phyloP scores from a whole-genome alignment of 2,797 vertebrate genomes.

The Spea hammondii region DNA sequence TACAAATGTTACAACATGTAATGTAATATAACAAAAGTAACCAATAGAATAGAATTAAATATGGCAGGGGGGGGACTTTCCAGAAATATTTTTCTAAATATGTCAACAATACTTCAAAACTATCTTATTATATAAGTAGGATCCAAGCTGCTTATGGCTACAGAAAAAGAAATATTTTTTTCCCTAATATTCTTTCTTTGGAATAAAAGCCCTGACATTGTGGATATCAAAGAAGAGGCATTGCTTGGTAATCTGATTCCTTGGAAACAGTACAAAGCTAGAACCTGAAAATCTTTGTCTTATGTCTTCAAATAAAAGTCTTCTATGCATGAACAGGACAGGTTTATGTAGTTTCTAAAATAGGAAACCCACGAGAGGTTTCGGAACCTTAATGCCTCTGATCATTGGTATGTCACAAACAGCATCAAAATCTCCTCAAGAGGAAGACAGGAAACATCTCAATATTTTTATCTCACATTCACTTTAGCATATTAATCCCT shows the following conservation, averaged over 20 bases:
- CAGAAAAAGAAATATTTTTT: background rate
- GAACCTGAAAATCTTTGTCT: background rate
- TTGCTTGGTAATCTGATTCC: background rate
- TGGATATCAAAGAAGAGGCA: conserved; percentile 1
- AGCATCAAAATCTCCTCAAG: conserved; percentile 27
- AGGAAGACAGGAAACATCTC: conserved; percentile 8
- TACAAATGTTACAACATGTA: too few relatives aligned
- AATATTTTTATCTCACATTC: conserved; percentile 30
- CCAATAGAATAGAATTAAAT: too few relatives aligned
- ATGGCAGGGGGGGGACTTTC: too few relatives aligned
- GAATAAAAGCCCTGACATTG: background rate
- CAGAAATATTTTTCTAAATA: too few relatives aligned
- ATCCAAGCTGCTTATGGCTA: too few relatives aligned
- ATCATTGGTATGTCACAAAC: conserved; percentile 33
- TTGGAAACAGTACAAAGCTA: background rate
- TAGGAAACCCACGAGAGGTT: background rate
- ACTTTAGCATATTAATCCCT: conserved; percentile 39
- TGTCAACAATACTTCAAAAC: too few relatives aligned
- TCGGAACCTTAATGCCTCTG: conserved; percentile 15
- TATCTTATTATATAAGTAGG: too few relatives aligned
- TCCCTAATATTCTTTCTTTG: background rate
- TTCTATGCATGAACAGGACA: conserved; percentile 22
- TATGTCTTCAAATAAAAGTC: conserved; percentile 15
- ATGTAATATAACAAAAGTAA: too few relatives aligned
- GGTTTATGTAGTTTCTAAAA: conserved; percentile 22